Evolutionary conservation across 2,113 vertebrate species (phyloP).

Genomic region (Nothobranchius furzeri): DNA sequence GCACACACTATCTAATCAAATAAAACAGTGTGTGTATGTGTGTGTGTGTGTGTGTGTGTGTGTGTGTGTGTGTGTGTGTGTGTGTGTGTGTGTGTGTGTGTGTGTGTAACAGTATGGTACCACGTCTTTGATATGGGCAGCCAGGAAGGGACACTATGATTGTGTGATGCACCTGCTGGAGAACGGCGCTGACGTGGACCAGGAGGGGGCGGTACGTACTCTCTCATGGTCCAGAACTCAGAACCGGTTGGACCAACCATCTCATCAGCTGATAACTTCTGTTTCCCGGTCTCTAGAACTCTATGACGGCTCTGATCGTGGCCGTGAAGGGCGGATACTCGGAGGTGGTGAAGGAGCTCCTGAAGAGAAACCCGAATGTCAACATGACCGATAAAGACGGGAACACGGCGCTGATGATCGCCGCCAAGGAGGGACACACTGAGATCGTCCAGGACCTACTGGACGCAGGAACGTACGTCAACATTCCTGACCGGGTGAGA

Average conservation of each 20-base stretch:
- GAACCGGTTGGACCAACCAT: too few species aligned
- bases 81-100: background rate
- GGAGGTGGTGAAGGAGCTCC: constrained; percentile 93
- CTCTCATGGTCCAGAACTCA: background rate
- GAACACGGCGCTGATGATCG: constrained; percentile 97
- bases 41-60: too few species aligned
- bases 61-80: too few species aligned
- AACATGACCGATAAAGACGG: constrained; percentile 98
- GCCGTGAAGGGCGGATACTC: constrained; percentile 93
- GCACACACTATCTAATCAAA: too few species aligned
- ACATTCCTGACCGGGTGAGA: constrained; percentile 94
- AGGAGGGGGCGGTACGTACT: constrained; percentile 91
- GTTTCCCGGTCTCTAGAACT: constrained; percentile 81
- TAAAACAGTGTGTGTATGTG: too few species aligned
- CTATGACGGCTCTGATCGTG: constrained; percentile 97
- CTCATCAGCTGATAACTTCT: background rate
- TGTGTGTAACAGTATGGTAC: constrained; percentile 88
- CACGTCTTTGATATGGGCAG: constrained; percentile 94
- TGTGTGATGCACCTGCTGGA: constrained; percentile 92
- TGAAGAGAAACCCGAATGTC: constrained; percentile 96
- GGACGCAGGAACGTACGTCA: constrained; percentile 95
- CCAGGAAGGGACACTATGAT: constrained; percentile 93
- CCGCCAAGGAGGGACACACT: constrained; percentile 93
- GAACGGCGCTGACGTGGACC: constrained; percentile 95
- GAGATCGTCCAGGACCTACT: constrained; percentile 97